Percentiles rank a stretch among this genome's conserved stretches.
Evolutionary conservation across 2,797 vertebrate species (phyloP).

Genomic region (Poecile montanus): DNA sequence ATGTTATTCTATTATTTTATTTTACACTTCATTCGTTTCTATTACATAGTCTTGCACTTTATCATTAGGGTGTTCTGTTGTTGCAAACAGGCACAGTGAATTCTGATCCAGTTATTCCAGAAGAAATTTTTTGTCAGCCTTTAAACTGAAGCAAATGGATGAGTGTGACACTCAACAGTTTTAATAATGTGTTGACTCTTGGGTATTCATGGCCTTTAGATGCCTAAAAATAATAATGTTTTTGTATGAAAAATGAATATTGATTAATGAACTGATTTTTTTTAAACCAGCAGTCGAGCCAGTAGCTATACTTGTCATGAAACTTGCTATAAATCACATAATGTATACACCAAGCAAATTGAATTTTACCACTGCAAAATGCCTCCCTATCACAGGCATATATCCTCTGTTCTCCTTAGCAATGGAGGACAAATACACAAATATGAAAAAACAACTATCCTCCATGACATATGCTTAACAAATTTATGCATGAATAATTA

Average conservation of each 20-base stretch:
- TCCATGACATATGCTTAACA: background rate
- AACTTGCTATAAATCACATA: slow-evolving; percentile 43
- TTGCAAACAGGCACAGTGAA: slow-evolving; percentile 58
- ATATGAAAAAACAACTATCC: background rate
- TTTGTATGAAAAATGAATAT: slow-evolving; percentile 60
- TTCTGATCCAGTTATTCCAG: slow-evolving; percentile 56
- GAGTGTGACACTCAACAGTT: slow-evolving; percentile 46
- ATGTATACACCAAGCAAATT: background rate
- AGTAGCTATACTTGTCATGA: slow-evolving; percentile 36
- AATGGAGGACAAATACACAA: background rate
- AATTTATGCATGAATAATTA: slow-evolving; percentile 10
- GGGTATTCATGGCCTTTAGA: slow-evolving; percentile 68
- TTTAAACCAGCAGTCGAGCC: slow-evolving; percentile 20
- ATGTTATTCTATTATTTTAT: slow-evolving; percentile 72
- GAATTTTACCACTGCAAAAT: slow-evolving; percentile 16
- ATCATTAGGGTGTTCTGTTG: slow-evolving; percentile 63
- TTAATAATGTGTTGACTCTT: slow-evolving; percentile 75
- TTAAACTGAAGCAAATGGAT: slow-evolving; percentile 65
- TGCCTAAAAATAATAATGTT: slow-evolving; percentile 66
- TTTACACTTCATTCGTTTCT: slow-evolving; percentile 77
- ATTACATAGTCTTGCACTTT: slow-evolving; percentile 66
- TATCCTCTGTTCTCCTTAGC: background rate
- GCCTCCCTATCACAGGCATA: background rate
- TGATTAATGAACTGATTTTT: slow-evolving; percentile 64
- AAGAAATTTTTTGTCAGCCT: slow-evolving; percentile 54